Base-by-base conservation (phyloP, 2,888 invertebrate species). In the Mycalesis mineus region DNA sequence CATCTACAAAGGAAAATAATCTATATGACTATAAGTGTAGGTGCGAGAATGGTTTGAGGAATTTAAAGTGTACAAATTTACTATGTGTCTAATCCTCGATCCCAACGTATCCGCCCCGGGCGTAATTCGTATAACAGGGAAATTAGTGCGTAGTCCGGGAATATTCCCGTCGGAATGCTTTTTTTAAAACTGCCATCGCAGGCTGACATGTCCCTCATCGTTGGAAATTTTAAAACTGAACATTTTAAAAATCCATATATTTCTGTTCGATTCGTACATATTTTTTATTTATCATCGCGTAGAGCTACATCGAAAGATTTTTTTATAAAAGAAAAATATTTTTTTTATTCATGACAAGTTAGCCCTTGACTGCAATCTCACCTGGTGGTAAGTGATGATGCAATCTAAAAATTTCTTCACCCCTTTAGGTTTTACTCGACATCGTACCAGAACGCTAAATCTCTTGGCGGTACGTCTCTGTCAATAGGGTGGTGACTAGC, bases 131-230 rank as follows among this genome's bases (percentile, higher is more conserved):
- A 45, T 31, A 47, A 33, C 47, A 47, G 33, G 31, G 47, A 47
- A 47, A 47, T 47, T 31, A 47, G 47, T 47, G 47, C 47, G 47
- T 47, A 2, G 31, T 11, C 47, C 47, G 47, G 47, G 33, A 31
- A 47, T 31, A 47, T 15, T 14, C 14, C 33, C 33, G 31, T 11
- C 47, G 33, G 33, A 15, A 33, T 33, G 31, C 31, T 22, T 15
- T 41, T 45, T 29, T 33, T 47, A 14, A 33, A 9, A 13, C 14
- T n/a, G 14, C 14, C 29, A 14, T n/a, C 13, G 14, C 7, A 9
- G 33, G 11, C 14, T 9, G 15, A 13, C 44, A 7, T 22, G 9
- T 15, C 29, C 9, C 13, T 15, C 11, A 11, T 33, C 31, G 15
- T 47, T 47, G 14, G 15, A 15, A 47, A 45, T 31, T 9, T 29